Conservation (phyloP, 2,888 invertebrate genomes). For the Sclerodermus sp. region DNA sequence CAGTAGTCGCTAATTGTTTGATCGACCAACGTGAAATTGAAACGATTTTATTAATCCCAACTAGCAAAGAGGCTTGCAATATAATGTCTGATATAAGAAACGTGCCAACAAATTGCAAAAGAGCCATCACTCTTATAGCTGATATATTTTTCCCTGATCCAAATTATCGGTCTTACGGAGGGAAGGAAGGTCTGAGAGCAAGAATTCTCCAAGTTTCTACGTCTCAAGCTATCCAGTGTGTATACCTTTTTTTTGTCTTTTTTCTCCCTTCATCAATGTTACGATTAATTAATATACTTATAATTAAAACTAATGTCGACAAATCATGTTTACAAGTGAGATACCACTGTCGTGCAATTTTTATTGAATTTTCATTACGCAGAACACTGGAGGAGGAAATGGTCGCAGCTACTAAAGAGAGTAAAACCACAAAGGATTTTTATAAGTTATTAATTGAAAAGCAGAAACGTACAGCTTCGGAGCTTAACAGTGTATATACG, state of each 20-base stretch:
- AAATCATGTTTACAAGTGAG: too few relatives aligned
- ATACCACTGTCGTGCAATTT: too few relatives aligned
- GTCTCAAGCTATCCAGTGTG: conserved; percentile 65
- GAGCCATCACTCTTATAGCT: conserved; percentile 68
- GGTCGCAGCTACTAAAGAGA: conserved; percentile 23
- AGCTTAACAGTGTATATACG: conserved; percentile 24
- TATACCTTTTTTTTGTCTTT: conserved; percentile 11
- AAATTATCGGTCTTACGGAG: conserved; percentile 74
- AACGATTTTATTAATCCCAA: conserved; percentile 74
- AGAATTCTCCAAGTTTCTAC: conserved; percentile 70
- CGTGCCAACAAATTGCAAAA: conserved; percentile 71
- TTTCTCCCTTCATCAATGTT: neutral
- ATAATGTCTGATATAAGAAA: conserved; percentile 67
- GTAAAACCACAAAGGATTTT: conserved; percentile 9
- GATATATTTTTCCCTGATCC: conserved; percentile 77
- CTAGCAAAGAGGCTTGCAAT: conserved; percentile 68
- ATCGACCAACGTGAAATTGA: conserved; percentile 80
- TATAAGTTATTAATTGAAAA: conserved; percentile 26
- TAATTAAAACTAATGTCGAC: too few relatives aligned
- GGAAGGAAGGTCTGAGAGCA: conserved; percentile 55
- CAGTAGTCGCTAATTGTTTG: conserved; percentile 80
- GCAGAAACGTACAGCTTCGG: conserved; percentile 24
- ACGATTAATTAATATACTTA: neutral
- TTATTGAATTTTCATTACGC: neutral
- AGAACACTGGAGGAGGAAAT: conserved; percentile 45